Evolutionary conservation across 2,888 invertebrate genomes (phyloP).

Genomic region (Brachypterus glaber): DNA sequence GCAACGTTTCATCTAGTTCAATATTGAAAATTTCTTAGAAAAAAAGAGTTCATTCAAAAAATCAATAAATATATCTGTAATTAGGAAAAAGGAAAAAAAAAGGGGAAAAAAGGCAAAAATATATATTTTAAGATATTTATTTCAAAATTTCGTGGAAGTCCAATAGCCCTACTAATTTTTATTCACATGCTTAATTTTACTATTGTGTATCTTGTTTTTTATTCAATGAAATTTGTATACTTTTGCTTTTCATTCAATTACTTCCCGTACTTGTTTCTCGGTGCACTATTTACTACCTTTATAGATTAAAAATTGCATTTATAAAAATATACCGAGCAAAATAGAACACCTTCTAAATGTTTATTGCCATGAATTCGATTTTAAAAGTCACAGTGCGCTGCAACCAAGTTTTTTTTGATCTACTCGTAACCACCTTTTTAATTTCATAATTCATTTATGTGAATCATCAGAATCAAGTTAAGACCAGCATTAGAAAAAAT

Average conservation of each 20-base stretch:
- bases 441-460: too few relatives aligned
- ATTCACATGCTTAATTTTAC: constrained; percentile 38
- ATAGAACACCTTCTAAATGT: constrained; percentile 38
- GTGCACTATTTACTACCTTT: constrained; percentile 38
- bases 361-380: too few relatives aligned
- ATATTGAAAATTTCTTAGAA: too few relatives aligned
- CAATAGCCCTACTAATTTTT: constrained; percentile 42
- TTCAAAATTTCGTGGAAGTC: constrained; percentile 44
- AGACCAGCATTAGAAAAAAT: too few relatives aligned
- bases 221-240: constrained; percentile 14
- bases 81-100: constrained; percentile 6
- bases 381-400: too few relatives aligned
- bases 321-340: constrained; percentile 39
- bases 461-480: too few relatives aligned
- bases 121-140: constrained; percentile 39
- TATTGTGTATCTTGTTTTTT: constrained; percentile 30
- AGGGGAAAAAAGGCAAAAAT: constrained; percentile 16
- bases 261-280: constrained; percentile 23
- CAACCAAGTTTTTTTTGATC: too few relatives aligned
- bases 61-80: too few relatives aligned
- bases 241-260: constrained; percentile 15
- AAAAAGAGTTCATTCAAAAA: too few relatives aligned
- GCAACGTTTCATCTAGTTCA: too few relatives aligned
- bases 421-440: too few relatives aligned
- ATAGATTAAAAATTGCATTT: constrained; percentile 30